Conservation (phyloP, 2,797 vertebrate species). For the Acanthurus leucopareius region DNA sequence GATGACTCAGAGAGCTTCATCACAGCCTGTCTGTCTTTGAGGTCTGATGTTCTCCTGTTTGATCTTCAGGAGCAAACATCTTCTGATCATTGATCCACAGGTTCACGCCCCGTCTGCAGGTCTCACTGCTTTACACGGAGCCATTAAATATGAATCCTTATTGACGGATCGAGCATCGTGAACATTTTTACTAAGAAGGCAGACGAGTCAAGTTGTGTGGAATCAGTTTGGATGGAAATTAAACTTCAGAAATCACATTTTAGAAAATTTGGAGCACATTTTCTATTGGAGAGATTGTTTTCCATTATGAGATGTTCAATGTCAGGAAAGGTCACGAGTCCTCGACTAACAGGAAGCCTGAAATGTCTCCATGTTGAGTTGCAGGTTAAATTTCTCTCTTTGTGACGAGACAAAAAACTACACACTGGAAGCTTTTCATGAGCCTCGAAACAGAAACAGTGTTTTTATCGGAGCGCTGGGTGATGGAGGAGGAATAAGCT, state of each 20-base stretch:
- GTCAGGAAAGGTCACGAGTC: too few species aligned
- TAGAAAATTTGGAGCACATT: too few species aligned
- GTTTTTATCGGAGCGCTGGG: neutral
- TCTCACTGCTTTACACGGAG: neutral
- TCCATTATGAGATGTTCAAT: too few species aligned
- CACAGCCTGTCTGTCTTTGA: neutral
- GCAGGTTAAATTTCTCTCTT: too few species aligned
- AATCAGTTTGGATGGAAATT: neutral
- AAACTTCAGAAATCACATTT: neutral
- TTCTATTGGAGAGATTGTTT: too few species aligned
- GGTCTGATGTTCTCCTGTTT: neutral
- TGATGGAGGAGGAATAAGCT: slow-evolving; percentile 15
- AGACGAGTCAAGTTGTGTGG: neutral
- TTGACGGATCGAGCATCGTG: too few species aligned
- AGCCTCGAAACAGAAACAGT: neutral
- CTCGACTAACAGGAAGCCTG: too few species aligned
- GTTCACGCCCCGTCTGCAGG: neutral
- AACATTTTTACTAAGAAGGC: neutral
- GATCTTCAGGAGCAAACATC: neutral
- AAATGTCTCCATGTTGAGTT: neutral
- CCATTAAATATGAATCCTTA: too few species aligned
- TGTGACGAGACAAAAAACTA: neutral
- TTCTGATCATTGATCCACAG: neutral
- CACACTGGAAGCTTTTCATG: neutral
- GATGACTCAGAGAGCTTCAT: neutral